Base-by-base conservation (phyloP, 1,140 invertebrate species). In the Temnothorax curvispinosus region DNA sequence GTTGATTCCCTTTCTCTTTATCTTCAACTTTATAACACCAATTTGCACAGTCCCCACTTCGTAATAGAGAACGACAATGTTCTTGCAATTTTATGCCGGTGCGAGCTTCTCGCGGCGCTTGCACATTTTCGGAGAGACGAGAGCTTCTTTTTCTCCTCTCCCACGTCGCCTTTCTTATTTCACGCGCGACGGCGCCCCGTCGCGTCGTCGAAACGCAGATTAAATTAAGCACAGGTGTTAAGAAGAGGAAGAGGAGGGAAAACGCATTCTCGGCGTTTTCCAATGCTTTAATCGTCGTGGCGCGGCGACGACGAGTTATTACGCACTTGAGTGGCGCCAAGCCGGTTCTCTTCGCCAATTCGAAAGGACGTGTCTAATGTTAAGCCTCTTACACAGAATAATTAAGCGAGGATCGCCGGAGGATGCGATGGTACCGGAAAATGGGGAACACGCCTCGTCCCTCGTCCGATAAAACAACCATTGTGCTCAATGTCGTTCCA, bases 381-480 rank as follows among this genome's bases (percentile, higher is more conserved):
- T 90, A 91, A 91, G 90, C 90, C 88, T 89, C 85, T 91, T 91
- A 91, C 21, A 84, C 44, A 78, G 86, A 89, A 91, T 91, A 89
- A 91, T 88, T 86, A 91, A 89, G 69, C 75, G 65, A 13, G 65
- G 77, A 64, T 52, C 80, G 77, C 75, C 69, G 64, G 64, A 69
- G 47, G 41, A 27, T 58, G 80, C 21, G 47, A 35, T 11, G 60
- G 77, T 69, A 41, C 21, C 13, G 18, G 58, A 87, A 87, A 87
- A 90, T 89, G 84, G 77, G 65, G 72, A 71, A 82, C 38, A 13
- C 8, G 11, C 41, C 8, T 9, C 52, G 21, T 32, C 21, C 9
- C 44, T 15, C 35, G 67, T 56, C 38, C 27, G 71, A 80, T 74
- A 87, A 87, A 90, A 87, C 85, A 84, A 72, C 62, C 21, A 21